Conservation (phyloP, 2,888 invertebrate species). For the Steinernema carpocapsae region DNA sequence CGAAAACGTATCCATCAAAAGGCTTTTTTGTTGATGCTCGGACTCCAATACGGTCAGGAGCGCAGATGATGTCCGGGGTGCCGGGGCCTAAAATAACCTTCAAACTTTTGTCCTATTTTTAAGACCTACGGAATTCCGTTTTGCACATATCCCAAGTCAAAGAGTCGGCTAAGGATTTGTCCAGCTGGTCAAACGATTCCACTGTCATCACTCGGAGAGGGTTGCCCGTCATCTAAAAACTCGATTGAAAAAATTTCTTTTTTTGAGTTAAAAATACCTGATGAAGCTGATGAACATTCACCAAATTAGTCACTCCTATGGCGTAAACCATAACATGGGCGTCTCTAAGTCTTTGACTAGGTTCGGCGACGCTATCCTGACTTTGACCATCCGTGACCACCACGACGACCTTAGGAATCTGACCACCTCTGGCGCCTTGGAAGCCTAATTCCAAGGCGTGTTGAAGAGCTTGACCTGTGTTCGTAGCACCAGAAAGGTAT, state of each 20-base stretch:
- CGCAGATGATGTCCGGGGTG: conserved; percentile 67
- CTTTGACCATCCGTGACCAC: conserved; percentile 71
- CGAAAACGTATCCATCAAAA: conserved; percentile 68
- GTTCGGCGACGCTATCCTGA: conserved; percentile 66
- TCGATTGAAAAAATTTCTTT: too few relatives aligned
- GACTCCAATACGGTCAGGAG: conserved; percentile 67
- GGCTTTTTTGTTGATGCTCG: conserved; percentile 67
- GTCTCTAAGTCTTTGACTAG: conserved; percentile 62
- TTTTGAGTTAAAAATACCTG: conserved; percentile 51
- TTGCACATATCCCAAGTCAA: conserved; percentile 68
- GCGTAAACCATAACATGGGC: conserved; percentile 69
- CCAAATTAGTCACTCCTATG: conserved; percentile 69
- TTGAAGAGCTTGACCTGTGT: conserved; percentile 64
- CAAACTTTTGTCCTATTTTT: not conserved
- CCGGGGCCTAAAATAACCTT: conserved; percentile 59
- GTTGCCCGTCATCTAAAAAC: conserved; percentile 63
- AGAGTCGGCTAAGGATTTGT: conserved; percentile 62
- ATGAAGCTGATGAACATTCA: conserved; percentile 68
- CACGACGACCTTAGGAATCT: conserved; percentile 69
- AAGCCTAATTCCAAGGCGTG: conserved; percentile 59
- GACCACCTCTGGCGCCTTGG: conserved; percentile 59
- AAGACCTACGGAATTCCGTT: conserved; percentile 63
- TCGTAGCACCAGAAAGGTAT: conserved; percentile 65
- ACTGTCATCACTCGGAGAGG: conserved; percentile 67
- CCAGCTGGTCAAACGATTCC: conserved; percentile 65